These are phyloP conservation scores for Balearica regulorum DNA, from an alignment of 2,797 vertebrate genomes.

Conservation along the genomic window DNA sequence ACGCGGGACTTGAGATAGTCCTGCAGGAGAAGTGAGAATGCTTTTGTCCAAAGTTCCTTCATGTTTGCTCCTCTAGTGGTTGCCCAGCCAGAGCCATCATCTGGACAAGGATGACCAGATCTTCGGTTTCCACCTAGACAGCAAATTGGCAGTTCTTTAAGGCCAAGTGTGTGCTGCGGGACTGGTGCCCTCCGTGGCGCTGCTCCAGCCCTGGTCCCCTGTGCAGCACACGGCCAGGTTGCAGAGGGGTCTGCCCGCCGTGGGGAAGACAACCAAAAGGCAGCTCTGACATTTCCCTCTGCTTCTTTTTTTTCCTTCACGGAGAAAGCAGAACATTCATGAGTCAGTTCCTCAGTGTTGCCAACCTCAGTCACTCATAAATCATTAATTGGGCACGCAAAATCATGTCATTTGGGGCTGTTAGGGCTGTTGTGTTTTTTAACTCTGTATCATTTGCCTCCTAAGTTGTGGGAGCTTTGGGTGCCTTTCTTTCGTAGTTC, in stretches of 20 bases:
- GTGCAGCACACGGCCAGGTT: rapidly evolving
- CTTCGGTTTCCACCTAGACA: rapidly evolving
- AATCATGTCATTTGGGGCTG: background rate
- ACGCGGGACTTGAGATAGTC: background rate
- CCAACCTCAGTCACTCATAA: background rate
- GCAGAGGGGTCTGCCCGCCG: background rate
- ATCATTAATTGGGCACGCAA: background rate
- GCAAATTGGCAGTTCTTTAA: background rate
- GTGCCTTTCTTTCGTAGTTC: background rate
- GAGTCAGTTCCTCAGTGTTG: background rate
- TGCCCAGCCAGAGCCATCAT: background rate
- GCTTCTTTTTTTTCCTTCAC: background rate
- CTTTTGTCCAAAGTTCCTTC: background rate
- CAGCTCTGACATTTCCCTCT: slow-evolving; percentile 11
- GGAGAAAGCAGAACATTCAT: slow-evolving; percentile 20
- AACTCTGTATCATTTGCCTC: background rate
- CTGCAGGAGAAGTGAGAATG: background rate
- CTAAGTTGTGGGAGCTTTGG: background rate
- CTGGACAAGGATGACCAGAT: background rate
- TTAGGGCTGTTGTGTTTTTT: background rate
- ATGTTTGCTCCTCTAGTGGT: background rate
- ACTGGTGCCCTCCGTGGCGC: rapidly evolving
- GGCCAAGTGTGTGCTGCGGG: rapidly evolving
- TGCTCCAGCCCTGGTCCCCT: background rate
- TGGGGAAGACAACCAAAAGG: background rate